Conservation (phyloP, 92 coral and sea anemone species). For the Paramuricea clavata region DNA sequence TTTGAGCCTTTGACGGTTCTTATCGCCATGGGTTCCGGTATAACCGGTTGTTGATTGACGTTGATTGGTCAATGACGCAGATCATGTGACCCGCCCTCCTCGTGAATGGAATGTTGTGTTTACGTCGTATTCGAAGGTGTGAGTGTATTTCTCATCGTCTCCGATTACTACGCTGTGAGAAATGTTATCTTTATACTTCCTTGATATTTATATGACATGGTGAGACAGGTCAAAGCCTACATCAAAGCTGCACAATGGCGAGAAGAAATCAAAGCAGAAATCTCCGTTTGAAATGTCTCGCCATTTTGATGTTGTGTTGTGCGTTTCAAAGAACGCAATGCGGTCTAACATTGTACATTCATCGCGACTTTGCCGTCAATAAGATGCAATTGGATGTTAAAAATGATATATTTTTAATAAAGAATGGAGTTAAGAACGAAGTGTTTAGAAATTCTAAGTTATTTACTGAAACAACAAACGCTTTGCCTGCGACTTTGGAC, state of each 20-base stretch:
- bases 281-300: slow-evolving; percentile 10
- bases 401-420: slow-evolving; percentile 20
- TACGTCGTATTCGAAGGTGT: slow-evolving; percentile 53
- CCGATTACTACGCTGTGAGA: slow-evolving; percentile 14
- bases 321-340: background rate
- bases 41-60: slow-evolving; percentile 38
- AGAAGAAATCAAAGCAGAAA: background rate
- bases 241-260: slow-evolving; percentile 9
- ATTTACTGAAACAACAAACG: background rate
- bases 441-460: background rate
- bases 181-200: slow-evolving; percentile 12
- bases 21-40: slow-evolving; percentile 1
- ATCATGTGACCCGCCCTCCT: slow-evolving; percentile 44
- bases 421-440: background rate
- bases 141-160: background rate
- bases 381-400: background rate
- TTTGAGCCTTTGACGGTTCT: background rate
- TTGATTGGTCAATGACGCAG: slow-evolving; percentile 50
- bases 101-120: slow-evolving; percentile 57
- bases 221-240: slow-evolving; percentile 22
- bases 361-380: slow-evolving; percentile 16
- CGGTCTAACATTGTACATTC: slow-evolving; percentile 12
- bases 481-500: background rate
- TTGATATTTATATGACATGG: slow-evolving; percentile 46
- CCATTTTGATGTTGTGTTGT: slow-evolving; percentile 35